phyloP scores from a whole-genome alignment of 2,888 invertebrate species.

The Azorinus chamasolen region DNA sequence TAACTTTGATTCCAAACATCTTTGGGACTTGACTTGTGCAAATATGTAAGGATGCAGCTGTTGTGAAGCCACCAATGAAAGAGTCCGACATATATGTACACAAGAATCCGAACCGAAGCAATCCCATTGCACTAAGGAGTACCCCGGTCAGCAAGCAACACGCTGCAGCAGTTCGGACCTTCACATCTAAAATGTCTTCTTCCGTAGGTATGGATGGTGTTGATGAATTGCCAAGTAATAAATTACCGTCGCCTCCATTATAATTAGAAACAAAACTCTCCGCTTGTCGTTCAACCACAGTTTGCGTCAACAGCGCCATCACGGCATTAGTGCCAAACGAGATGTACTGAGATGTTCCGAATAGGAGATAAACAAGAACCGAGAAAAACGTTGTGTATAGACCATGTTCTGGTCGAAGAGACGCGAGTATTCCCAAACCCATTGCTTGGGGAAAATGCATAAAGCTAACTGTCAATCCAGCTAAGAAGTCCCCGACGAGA shows the following conservation, averaged over 20 bases:
- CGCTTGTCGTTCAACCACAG: constrained; percentile 67
- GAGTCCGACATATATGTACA: constrained; percentile 73
- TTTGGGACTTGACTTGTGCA: constrained; percentile 70
- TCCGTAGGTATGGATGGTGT: constrained; percentile 23
- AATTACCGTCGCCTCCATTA: background rate
- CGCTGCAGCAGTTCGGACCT: constrained; percentile 41
- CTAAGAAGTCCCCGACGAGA: constrained; percentile 72
- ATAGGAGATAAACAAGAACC: constrained; percentile 76
- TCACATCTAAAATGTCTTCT: constrained; percentile 37
- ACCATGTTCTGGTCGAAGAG: constrained; percentile 77
- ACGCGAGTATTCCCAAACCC: constrained; percentile 79
- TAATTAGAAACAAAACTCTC: constrained; percentile 15
- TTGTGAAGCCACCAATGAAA: constrained; percentile 76
- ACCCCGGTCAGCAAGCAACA: constrained; percentile 58
- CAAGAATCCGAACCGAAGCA: constrained; percentile 71
- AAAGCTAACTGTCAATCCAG: constrained; percentile 81
- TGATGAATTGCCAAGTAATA: background rate
- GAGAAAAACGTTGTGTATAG: constrained; percentile 80
- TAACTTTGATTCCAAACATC: constrained; percentile 60
- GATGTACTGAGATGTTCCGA: constrained; percentile 77
- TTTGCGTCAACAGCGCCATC: constrained; percentile 79
- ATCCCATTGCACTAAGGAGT: constrained; percentile 66
- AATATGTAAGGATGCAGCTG: constrained; percentile 73
- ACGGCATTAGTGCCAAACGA: constrained; percentile 82
- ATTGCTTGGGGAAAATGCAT: constrained; percentile 83